A percentile compares a stretch with the other conserved stretches of the same genome.
Evolutionary conservation across 2,113 vertebrate species (phyloP).

Genomic region (Thryonomys swinderianus): DNA sequence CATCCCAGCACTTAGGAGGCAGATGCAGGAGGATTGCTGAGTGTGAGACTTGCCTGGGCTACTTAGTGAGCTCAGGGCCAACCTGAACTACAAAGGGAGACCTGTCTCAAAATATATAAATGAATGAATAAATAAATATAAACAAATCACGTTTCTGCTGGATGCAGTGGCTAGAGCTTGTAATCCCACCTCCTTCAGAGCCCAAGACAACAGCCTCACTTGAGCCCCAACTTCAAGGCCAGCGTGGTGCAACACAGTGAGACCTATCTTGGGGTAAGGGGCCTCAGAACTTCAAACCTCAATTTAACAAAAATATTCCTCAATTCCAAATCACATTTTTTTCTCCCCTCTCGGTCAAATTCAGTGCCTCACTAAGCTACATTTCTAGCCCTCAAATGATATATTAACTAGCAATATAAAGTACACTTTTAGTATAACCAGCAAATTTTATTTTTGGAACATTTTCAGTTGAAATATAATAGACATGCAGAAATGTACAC

Average conservation of each 20-base stretch:
- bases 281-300: not conserved
- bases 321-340: not conserved
- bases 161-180: not conserved
- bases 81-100: too few species aligned
- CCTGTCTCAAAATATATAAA: too few species aligned
- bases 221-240: not conserved
- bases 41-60: too few species aligned
- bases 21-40: too few species aligned
- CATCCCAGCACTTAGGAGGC: too few species aligned
- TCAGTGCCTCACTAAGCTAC: not conserved
- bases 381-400: not conserved
- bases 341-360: not conserved
- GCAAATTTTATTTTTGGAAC: conserved; percentile 38
- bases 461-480: not conserved
- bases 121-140: too few species aligned
- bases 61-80: too few species aligned
- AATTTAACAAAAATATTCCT: conserved; percentile 12
- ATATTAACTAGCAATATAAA: conserved; percentile 49
- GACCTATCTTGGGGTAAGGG: not conserved
- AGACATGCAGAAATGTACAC: not conserved
- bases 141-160: not conserved
- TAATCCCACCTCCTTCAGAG: not conserved
- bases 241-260: not conserved
- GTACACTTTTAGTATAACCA: not conserved
- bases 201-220: not conserved